Evolutionary conservation across 2,797 vertebrate genomes (phyloP).

Genomic region (Dendrocincla tyrannina): DNA sequence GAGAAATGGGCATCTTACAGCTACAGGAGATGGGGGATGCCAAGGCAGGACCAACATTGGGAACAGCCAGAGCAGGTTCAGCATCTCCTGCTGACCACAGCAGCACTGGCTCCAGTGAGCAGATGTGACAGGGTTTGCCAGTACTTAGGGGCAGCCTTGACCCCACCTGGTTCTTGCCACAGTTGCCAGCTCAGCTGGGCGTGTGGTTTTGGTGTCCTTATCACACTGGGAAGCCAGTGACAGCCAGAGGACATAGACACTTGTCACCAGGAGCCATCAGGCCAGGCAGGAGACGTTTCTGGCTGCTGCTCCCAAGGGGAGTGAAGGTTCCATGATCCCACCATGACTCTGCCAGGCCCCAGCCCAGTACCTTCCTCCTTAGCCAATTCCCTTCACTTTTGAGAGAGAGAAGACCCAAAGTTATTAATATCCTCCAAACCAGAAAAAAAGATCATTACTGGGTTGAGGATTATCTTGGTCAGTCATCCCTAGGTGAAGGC

Average conservation of each 20-base stretch:
- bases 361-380: background rate
- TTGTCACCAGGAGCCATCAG: background rate
- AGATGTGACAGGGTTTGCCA: background rate
- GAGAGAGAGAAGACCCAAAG: background rate
- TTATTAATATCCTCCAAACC: background rate
- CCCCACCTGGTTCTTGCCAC: accelerated
- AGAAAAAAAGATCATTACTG: background rate
- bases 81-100: background rate
- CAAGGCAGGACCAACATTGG: background rate
- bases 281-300: background rate
- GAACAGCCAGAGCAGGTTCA: background rate
- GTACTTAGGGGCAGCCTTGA: background rate
- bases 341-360: background rate
- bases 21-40: background rate
- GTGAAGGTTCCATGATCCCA: background rate
- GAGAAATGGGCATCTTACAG: background rate
- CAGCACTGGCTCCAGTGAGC: background rate
- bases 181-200: background rate
- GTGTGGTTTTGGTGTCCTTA: background rate
- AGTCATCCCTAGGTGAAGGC: background rate
- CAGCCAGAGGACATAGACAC: background rate
- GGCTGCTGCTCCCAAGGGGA: background rate
- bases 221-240: background rate
- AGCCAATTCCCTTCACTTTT: background rate
- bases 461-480: background rate